A percentile compares a stretch with the other conserved stretches of the same genome.
phyloP scores from a whole-genome alignment of 2,888 invertebrate species.

The Lithophane leautieri region DNA sequence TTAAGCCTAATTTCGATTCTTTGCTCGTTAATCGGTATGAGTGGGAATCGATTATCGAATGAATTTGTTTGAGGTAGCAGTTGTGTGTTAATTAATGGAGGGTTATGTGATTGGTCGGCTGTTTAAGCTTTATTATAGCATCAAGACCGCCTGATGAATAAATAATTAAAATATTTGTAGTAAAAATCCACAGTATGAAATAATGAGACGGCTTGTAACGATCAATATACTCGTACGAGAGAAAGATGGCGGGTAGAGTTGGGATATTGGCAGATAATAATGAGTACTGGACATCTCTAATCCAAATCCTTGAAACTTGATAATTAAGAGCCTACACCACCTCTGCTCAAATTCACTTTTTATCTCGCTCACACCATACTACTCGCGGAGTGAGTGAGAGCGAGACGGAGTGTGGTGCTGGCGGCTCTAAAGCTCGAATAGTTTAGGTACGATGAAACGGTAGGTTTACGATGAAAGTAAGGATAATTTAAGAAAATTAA shows the following conservation, averaged over 20 bases:
- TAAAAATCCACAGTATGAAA: neutral
- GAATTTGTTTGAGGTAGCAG: slow-evolving; percentile 47
- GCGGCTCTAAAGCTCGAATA: too few species aligned
- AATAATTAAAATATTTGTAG: slow-evolving; percentile 12
- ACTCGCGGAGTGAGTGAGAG: too few species aligned
- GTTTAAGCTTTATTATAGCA: slow-evolving; percentile 31
- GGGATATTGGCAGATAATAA: neutral
- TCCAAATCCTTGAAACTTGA: neutral
- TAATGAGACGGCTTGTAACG: neutral
- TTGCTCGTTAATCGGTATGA: slow-evolving; percentile 72
- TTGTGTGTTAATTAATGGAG: slow-evolving; percentile 49
- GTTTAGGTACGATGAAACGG: too few species aligned
- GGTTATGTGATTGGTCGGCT: slow-evolving; percentile 34
- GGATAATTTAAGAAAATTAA: too few species aligned
- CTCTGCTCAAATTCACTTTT: too few species aligned
- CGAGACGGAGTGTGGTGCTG: too few species aligned
- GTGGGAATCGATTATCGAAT: slow-evolving; percentile 64
- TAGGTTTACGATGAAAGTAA: too few species aligned
- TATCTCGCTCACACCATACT: too few species aligned
- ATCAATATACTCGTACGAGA: too few species aligned
- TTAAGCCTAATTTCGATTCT: slow-evolving; percentile 83
- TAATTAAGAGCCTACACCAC: neutral
- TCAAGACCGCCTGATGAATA: slow-evolving; percentile 4
- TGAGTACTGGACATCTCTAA: neutral
- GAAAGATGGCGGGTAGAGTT: neutral